A percentile compares a stretch with the other conserved stretches of the same genome.
Conservation (phyloP, 1,140 invertebrate genomes). For the Microplitis demolitor region DNA sequence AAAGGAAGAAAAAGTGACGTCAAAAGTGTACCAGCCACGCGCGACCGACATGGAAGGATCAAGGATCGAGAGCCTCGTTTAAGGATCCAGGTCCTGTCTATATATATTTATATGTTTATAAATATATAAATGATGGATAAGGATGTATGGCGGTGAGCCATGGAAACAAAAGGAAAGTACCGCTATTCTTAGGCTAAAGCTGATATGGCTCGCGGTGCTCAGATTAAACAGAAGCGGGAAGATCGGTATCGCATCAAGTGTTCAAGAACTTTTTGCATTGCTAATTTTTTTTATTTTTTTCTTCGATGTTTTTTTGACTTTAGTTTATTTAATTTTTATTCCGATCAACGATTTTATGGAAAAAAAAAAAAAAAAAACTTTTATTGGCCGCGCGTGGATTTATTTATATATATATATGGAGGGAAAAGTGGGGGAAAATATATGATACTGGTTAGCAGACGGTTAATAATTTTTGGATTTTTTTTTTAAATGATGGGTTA, state of each 20-base stretch:
- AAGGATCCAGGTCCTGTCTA: background rate
- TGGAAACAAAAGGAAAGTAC: slow-evolving; percentile 43
- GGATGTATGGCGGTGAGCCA: background rate
- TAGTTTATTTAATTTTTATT: too few species aligned
- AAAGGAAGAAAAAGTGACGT: too few species aligned
- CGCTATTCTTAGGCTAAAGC: slow-evolving; percentile 36
- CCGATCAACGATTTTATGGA: too few species aligned
- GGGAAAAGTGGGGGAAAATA: too few species aligned
- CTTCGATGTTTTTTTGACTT: too few species aligned
- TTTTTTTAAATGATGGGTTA: too few species aligned
- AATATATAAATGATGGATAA: background rate
- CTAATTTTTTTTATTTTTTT: slow-evolving; percentile 32
- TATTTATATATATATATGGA: too few species aligned
- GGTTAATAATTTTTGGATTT: too few species aligned
- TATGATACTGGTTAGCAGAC: too few species aligned
- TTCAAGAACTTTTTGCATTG: slow-evolving; percentile 32
- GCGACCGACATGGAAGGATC: background rate
- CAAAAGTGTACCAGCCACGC: background rate
- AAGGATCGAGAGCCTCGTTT: background rate
- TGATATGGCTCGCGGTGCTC: too few species aligned
- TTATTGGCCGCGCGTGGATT: too few species aligned
- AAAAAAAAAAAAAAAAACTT: too few species aligned
- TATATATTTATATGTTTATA: background rate
- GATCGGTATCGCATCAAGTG: background rate
- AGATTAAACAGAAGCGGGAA: background rate